phyloP scores from a whole-genome alignment of 2,797 vertebrate genomes.

The Lemur catta region DNA sequence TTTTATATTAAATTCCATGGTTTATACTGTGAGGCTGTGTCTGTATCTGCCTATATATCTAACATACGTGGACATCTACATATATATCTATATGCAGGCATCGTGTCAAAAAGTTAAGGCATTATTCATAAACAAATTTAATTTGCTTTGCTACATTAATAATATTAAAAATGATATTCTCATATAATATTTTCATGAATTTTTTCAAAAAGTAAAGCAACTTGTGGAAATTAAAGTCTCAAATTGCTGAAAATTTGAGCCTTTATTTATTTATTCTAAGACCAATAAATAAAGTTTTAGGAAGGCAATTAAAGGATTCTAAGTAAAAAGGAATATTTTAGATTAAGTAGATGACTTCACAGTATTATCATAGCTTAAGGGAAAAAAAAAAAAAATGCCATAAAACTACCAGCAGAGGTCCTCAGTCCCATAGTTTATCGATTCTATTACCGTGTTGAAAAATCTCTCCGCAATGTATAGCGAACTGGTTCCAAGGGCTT shows the following conservation, averaged over 20 bases:
- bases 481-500: background rate
- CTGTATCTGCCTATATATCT: background rate
- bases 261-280: no score
- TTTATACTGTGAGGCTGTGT: background rate
- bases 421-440: conserved; percentile 67
- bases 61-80: background rate
- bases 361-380: background rate
- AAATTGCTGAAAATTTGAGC: background rate
- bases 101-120: background rate
- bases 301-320: background rate
- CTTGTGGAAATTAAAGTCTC: background rate
- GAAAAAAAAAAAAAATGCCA: background rate
- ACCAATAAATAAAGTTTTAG: background rate
- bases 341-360: background rate
- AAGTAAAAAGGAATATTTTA: conserved; percentile 12
- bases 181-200: background rate
- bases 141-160: conserved; percentile 11
- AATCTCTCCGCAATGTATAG: background rate
- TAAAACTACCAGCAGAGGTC: conserved; percentile 74
- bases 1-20: background rate
- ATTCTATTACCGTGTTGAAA: background rate
- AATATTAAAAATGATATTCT: conserved; percentile 35
- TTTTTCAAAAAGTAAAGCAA: background rate
- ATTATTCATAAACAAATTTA: background rate
- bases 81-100: background rate